Percentiles rank a stretch among this genome's conserved stretches.
Evolutionary conservation across 2,797 vertebrate species (phyloP).

Genomic region (Siniperca undulata): DNA sequence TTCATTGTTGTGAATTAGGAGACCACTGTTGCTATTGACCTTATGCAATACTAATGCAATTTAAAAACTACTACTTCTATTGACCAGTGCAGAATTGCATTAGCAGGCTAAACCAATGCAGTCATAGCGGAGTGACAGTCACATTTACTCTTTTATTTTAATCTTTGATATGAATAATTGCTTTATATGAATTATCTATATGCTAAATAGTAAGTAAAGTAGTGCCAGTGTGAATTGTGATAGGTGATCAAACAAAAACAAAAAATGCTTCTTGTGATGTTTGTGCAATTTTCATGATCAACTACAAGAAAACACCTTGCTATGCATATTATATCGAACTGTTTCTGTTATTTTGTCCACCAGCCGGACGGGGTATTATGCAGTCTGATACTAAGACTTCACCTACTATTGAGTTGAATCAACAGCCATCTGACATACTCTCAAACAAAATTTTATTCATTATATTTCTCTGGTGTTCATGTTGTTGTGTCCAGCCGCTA

Average conservation of each 20-base stretch:
- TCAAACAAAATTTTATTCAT: background rate
- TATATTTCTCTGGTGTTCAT: background rate
- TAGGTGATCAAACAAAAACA: background rate
- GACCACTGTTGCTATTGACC: background rate
- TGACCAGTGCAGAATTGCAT: background rate
- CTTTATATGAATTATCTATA: background rate
- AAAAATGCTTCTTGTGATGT: background rate
- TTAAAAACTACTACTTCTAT: background rate
- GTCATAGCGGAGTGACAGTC: background rate
- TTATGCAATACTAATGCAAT: slow-evolving; percentile 7
- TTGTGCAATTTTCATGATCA: slow-evolving; percentile 6
- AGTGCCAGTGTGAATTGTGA: background rate
- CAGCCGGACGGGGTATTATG: background rate
- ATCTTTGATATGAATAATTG: background rate
- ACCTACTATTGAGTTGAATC: background rate
- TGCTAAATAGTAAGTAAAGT: background rate
- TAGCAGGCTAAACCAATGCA: background rate
- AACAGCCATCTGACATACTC: background rate
- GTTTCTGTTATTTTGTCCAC: background rate
- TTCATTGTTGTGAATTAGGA: slow-evolving; percentile 10
- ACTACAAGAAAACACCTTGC: background rate
- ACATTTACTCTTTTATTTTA: background rate
- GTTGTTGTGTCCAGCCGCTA: background rate
- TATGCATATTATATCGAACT: background rate
- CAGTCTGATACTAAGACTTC: background rate